These are phyloP conservation scores for Tiphia femorata DNA, from an alignment of 2,888 invertebrate species.

Conservation along the genomic window DNA sequence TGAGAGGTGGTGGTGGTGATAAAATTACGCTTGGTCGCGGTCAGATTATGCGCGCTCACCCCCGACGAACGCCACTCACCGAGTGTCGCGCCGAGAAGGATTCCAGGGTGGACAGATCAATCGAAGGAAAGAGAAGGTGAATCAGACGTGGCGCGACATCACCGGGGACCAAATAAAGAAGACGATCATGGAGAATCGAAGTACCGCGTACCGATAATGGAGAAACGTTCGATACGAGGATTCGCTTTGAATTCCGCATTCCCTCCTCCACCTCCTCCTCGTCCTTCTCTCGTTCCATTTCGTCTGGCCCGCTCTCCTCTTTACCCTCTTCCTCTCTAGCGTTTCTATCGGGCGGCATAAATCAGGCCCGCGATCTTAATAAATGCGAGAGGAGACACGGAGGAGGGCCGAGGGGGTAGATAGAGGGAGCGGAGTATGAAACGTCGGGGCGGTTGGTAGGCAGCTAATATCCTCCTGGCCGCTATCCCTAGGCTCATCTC, in stretches of 20 bases:
- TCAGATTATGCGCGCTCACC: not conserved
- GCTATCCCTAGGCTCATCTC: constrained; percentile 69
- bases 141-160: too few species aligned
- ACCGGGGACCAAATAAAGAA: too few species aligned
- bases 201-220: constrained; percentile 30
- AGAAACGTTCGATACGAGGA: constrained; percentile 44
- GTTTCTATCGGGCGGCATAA: constrained; percentile 57
- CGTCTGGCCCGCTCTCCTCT: constrained; percentile 14
- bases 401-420: constrained; percentile 17
- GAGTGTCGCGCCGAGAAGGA: too few species aligned
- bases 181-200: too few species aligned
- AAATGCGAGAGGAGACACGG: constrained; percentile 54
- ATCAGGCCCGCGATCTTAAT: constrained; percentile 65
- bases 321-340: constrained; percentile 2
- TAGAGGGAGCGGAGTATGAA: constrained; percentile 47
- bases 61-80: too few species aligned
- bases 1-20: not conserved
- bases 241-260: constrained; percentile 51
- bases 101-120: too few species aligned
- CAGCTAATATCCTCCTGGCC: constrained; percentile 69
- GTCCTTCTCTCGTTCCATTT: constrained; percentile 6
- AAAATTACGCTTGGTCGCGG: not conserved
- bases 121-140: too few species aligned
- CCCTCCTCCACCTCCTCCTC: constrained; percentile 27
- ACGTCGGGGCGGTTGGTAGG: constrained; percentile 63